Conservation (phyloP, 30 jellyfish, hydroid and myxozoan species). For the Hydractinia symbiolongicarpus region DNA sequence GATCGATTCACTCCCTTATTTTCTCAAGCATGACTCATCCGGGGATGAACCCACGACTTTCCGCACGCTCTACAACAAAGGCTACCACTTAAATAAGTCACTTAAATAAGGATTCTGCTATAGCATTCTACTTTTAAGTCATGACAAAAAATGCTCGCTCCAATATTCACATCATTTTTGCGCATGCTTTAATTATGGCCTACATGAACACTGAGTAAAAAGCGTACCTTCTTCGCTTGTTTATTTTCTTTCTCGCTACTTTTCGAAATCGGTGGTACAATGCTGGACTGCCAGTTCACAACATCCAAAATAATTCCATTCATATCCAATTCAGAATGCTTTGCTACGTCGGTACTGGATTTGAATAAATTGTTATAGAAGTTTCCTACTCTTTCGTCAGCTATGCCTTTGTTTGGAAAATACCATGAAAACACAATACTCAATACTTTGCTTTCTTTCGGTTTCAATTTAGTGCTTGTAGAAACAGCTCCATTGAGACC, state of each 20-base stretch:
- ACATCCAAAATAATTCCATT: constrained; percentile 44
- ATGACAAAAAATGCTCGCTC: no score
- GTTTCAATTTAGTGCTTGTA: constrained; percentile 61
- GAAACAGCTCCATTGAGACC: constrained; percentile 92
- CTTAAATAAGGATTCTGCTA: no score
- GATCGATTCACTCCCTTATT: no score
- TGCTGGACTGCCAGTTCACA: constrained; percentile 52
- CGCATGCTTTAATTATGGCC: no score
- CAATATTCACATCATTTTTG: no score
- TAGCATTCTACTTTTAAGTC: no score
- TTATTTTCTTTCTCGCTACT: neutral
- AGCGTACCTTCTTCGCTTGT: neutral
- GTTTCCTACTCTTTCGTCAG: constrained; percentile 97
- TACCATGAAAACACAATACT: constrained; percentile 81
- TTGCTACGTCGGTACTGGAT: constrained; percentile 62
- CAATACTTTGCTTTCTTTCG: constrained; percentile 62
- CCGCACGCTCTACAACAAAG: no score
- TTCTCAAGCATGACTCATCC: no score
- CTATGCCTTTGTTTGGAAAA: constrained; percentile 82
- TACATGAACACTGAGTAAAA: no score
- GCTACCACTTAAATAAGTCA: no score
- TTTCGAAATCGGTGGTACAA: constrained; percentile 54
- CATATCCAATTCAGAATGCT: constrained; percentile 53
- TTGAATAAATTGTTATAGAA: constrained; percentile 64
- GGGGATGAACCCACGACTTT: no score